Conservation (phyloP, 2,797 vertebrate species). For the Stomatorhinus walkeri region DNA sequence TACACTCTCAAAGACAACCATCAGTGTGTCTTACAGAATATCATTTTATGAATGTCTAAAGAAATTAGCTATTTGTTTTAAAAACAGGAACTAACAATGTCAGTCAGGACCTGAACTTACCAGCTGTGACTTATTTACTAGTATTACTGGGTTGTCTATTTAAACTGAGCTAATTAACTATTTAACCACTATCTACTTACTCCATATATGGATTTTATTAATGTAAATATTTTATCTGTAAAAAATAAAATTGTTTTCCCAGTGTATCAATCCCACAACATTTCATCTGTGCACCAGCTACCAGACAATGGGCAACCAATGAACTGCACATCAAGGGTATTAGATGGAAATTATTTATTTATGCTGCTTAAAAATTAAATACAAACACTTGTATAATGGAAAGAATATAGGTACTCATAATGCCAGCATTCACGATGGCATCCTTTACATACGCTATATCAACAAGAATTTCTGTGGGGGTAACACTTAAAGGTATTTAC, state of each 20-base stretch:
- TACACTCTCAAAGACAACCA: not conserved
- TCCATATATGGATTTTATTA: not conserved
- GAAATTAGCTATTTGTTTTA: not conserved
- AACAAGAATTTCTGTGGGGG: not conserved
- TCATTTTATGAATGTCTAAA: not conserved
- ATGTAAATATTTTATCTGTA: not conserved
- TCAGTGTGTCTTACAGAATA: not conserved
- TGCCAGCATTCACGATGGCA: not conserved
- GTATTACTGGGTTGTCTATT: not conserved
- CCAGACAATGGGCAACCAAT: not conserved
- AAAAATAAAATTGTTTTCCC: not conserved
- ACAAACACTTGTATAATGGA: not conserved
- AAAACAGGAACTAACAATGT: not conserved
- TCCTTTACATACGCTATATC: not conserved
- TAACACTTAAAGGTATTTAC: not conserved
- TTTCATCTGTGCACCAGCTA: not conserved
- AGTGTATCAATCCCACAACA: not conserved
- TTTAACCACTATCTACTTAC: not conserved
- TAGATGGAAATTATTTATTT: constrained; percentile 2
- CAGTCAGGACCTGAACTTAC: not conserved
- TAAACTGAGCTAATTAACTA: not conserved
- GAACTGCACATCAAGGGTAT: not conserved
- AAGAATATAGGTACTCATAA: not conserved
- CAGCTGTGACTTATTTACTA: not conserved
- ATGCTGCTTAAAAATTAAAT: not conserved